Conservation (phyloP, 1,140 invertebrate species). For the Brachionus plicatilis region DNA sequence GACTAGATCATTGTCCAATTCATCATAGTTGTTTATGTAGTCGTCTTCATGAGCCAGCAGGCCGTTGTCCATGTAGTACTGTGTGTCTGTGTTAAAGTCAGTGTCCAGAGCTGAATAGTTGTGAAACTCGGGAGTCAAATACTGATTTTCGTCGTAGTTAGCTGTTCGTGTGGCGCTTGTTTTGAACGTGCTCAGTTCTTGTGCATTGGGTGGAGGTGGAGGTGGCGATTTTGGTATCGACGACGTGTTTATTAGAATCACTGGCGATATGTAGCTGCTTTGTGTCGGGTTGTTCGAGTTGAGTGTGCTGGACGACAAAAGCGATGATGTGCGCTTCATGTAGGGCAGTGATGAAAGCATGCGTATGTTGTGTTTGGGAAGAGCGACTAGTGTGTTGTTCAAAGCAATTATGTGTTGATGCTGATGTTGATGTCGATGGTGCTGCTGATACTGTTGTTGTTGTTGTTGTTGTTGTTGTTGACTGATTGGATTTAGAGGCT, state of each 20-base stretch:
- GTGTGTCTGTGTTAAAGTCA: slow-evolving; percentile 16
- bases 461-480: not conserved
- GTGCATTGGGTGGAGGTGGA: slow-evolving; percentile 10
- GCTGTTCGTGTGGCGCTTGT: not conserved
- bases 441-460: not conserved
- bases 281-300: slow-evolving; percentile 34
- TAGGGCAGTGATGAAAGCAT: slow-evolving; percentile 20
- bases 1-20: not conserved
- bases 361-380: not conserved
- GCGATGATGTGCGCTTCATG: slow-evolving; percentile 18
- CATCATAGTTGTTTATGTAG: not conserved
- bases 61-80: slow-evolving; percentile 18
- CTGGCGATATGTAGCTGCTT: not conserved
- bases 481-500: not conserved
- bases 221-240: not conserved
- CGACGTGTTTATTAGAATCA: not conserved
- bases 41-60: not conserved
- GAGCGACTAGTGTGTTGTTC: not conserved
- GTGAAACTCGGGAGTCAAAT: slow-evolving; percentile 13
- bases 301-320: not conserved
- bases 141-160: slow-evolving; percentile 37
- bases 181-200: not conserved
- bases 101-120: slow-evolving; percentile 7
- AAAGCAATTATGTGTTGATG: not conserved
- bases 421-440: not conserved